Base-by-base conservation (phyloP, 53 echinoderm and acorn worm species). In the Astropecten irregularis region DNA sequence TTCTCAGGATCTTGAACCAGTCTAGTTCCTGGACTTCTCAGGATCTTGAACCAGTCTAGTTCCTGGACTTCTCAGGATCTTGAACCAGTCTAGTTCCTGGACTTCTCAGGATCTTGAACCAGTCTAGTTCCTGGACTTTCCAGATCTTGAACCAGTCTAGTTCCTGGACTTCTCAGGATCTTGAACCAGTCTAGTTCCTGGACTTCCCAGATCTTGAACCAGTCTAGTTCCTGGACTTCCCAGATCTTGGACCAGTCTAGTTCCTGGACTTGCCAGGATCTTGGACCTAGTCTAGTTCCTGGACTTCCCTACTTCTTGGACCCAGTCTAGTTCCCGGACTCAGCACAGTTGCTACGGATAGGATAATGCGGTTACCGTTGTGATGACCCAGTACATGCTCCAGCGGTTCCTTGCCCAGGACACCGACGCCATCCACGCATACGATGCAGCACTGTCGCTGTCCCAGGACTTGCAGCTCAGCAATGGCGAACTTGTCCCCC, bases 381-480 rank as follows among this genome's bases (percentile, higher is more conserved):
- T 19, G 62, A 79, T 79, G 79, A 79, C 79, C 79, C 61, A 79
- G 62, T 79, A 79, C 62, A 79, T 79, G 49, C 22, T 79, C 10
- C 79, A 79, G 47, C 79, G 79, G 20, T 79, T 79, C 35, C 79
- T 79, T n/a, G 79, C 49, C 11, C 79, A 79, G 62, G 79, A 79
- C 30, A 59, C 59, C 8, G 61, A 56, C 20, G 42, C 44, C 27
- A 61, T 61, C 20, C 60, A 46, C 31, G 79, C 62, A 5, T 79
- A 79, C 22, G 79, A 79, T 21, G 79, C 79, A 9, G 46, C 79
- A 1, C 20, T 79, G 19, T 79, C 79, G 18, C 31, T 79, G 37
- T 27, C 46, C 2, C 79, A 79, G 49, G 61, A 61, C 48, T 31
- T 79, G 31, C 79, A 79, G 61, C 56, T 79, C 23, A 79, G 53